phyloP scores from a whole-genome alignment of 2,888 invertebrate species.

The Geophilus truncorum region DNA sequence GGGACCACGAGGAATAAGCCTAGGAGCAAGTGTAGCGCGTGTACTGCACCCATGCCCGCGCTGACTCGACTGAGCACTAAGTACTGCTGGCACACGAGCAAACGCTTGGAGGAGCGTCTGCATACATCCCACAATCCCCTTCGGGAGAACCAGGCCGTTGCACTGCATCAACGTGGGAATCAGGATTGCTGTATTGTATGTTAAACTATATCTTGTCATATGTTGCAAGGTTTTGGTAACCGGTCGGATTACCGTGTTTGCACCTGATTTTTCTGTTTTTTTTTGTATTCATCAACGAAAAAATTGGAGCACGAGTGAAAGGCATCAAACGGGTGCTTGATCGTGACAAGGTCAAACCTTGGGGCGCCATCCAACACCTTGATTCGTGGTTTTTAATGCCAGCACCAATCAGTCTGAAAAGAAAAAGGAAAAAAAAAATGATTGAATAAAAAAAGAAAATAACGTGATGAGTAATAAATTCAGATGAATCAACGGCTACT shows the following conservation, averaged over 20 bases:
- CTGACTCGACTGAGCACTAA: neutral
- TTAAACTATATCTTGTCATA: neutral
- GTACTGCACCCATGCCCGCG: neutral
- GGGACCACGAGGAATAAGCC: neutral
- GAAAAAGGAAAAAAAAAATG: too few relatives aligned
- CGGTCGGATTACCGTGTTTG: neutral
- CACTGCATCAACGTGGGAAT: neutral
- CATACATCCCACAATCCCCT: neutral
- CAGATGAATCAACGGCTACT: neutral
- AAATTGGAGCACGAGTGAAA: neutral
- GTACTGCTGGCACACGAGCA: neutral
- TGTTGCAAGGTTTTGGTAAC: neutral
- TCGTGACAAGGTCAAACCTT: neutral
- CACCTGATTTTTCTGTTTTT: neutral
- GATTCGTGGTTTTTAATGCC: neutral
- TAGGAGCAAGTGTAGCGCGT: neutral
- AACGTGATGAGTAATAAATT: neutral
- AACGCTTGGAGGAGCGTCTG: neutral
- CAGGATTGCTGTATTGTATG: neutral
- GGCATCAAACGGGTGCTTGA: neutral
- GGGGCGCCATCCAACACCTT: neutral
- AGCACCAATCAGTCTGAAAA: neutral
- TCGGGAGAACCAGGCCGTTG: neutral
- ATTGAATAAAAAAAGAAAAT: too few relatives aligned
- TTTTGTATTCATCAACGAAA: neutral